These are phyloP conservation scores for Siniperca obscura DNA, from an alignment of 2,797 vertebrate genomes.

Conservation along the genomic window DNA sequence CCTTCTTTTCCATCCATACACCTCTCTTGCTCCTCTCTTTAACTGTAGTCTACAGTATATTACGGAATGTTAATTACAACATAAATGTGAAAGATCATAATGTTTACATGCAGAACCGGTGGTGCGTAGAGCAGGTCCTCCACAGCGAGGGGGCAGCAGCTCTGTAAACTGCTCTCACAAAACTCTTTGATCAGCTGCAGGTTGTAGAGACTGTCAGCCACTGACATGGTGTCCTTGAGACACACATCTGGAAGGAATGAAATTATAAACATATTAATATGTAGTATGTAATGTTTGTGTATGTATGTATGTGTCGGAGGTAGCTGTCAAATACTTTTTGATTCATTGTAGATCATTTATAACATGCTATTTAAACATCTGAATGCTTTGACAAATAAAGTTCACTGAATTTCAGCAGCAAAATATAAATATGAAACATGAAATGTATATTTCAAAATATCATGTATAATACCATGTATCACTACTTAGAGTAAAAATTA, in stretches of 20 bases:
- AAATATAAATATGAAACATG: neutral
- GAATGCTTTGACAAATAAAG: neutral
- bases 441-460: neutral
- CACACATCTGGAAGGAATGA: conserved; percentile 87
- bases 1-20: neutral
- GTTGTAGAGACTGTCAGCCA: conserved; percentile 94
- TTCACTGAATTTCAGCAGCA: neutral
- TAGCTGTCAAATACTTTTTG: neutral
- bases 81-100: neutral
- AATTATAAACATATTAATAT: neutral
- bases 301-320: neutral
- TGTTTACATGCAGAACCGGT: conserved; percentile 84
- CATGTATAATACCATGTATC: neutral
- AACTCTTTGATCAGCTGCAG: conserved; percentile 91
- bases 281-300: neutral
- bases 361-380: neutral
- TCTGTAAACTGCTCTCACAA: conserved; percentile 84
- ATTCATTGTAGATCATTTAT: neutral
- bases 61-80: neutral
- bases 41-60: neutral
- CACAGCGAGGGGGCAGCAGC: conserved; percentile 88
- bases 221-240: conserved; percentile 94
- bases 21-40: neutral
- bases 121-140: conserved; percentile 93
- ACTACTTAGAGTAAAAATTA: neutral